Base-by-base conservation (phyloP, 2,797 vertebrate genomes). In the Galagoides demidoff region DNA sequence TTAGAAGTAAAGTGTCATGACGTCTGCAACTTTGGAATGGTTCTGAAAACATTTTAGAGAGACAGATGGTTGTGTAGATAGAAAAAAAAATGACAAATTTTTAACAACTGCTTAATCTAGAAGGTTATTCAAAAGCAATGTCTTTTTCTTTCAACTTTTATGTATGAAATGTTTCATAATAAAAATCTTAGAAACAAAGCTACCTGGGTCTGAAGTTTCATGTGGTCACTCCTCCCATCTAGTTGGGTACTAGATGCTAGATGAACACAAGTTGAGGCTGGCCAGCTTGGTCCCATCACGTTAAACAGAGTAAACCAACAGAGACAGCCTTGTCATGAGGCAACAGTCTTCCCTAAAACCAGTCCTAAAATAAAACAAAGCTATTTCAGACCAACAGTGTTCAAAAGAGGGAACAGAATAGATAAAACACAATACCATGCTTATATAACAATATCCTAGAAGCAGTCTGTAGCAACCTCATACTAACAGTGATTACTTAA, bases 121-220 rank as follows among this genome's bases (percentile, higher is more conserved):
- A 82, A 55, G 4, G 45, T 87, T 7, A n/a, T 61, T 90, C 43
- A 95, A 89, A 89, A 25, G 4, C 83, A 7, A 74, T 63, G 22
- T 13, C 55, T 20, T 87, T 82, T 89, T 63, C 64, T 74, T 92
- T 74, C 59, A 77, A 37, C 61, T 79, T 76, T 63, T 59, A 79
- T 64, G 25, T 63, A 88, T 89, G 25, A 90, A 94, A 90, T 83
- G 66, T 34, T 84, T 73, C 39, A 1, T 45, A 64, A 77, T 34
- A 89, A 93, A 74, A 78, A 84, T 39, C 13, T 14, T n/a, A 85
- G 22, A 29, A 85, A 73, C 39, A 83, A 61, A 61, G 55, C 59
- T 99, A 99, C 99, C 99, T 99, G 99, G 1, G 98, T 98, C 59
- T 98, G 98, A 5, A 95, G 96, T 63, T 61, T 31, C 23, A 73